Base-by-base conservation (phyloP, 2,797 vertebrate species). In the Steatocranus sp. region DNA sequence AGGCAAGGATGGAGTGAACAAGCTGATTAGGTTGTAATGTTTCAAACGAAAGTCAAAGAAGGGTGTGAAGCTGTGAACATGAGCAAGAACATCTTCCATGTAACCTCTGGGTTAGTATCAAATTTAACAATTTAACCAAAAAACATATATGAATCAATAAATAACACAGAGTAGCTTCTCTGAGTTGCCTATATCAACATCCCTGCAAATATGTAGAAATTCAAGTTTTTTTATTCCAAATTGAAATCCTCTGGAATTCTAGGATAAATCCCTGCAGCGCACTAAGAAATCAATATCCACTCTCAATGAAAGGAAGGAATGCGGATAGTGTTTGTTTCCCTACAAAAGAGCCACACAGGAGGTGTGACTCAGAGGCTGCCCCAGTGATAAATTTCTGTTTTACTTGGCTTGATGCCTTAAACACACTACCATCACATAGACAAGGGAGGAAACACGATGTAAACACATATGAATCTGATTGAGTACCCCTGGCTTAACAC, bases 371-470 rank as follows among this genome's bases (percentile, higher is more conserved):
- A 84, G 79, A 86, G 88, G 54, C 85, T 53, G 54, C 80, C 80
- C 54, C 3, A 7, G 75, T 89, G 90, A 91, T 89, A 80, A 82
- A 82, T 77, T 84, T 78, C 84, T 91, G 82, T 90, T 93, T 92
- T 36, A 87, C 86, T 94, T 93, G 94, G 90, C 89, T n/a, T 20
- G 18, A 7, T 70, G 86, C 85, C 88, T 76, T 77, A 70, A 83
- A 86, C 46, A 8, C 75, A 61, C 41, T 46, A 43, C 74, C 3
- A 32, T 27, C 58, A 76, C 79, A 83, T 75, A 81, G 82, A 86
- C 80, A 70, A 48, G 83, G 36, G 51, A 73, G 54, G 56, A 54
- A 83, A 86, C 63, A 80, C 36, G 74, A 83, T 10, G 23, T 74
- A 66, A 87, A 81, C 78, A 66, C 80, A 83, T 84, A 51, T 30